Evolutionary conservation across 2,797 vertebrate species (phyloP).

Genomic region (Podarcis lilfordi): DNA sequence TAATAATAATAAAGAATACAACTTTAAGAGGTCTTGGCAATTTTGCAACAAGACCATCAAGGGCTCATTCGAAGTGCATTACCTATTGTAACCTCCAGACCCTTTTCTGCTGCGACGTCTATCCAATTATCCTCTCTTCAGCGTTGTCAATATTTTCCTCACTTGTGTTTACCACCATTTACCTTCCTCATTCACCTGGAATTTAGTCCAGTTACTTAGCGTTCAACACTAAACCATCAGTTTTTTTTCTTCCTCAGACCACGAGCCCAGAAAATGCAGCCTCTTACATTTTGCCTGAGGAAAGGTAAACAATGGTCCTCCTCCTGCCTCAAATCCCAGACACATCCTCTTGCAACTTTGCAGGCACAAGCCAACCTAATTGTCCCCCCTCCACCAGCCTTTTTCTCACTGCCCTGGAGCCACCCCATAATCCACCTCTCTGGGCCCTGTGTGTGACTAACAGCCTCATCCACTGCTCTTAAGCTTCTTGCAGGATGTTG

Average conservation of each 20-base stretch:
- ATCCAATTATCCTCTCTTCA: background rate
- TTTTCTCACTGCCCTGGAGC: background rate
- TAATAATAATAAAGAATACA: too few relatives aligned
- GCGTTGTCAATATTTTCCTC: background rate
- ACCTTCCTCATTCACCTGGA: background rate
- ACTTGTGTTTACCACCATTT: background rate
- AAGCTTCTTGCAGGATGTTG: background rate
- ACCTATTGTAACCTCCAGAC: background rate
- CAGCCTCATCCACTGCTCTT: too few relatives aligned
- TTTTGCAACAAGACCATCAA: background rate
- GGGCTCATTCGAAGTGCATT: background rate
- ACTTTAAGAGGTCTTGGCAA: background rate
- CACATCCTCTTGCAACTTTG: background rate
- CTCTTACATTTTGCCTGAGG: background rate
- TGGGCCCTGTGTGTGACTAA: background rate
- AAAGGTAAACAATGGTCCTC: background rate
- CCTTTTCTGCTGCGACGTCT: background rate
- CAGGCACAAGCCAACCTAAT: too few relatives aligned
- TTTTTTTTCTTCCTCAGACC: too few relatives aligned
- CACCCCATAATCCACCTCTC: too few relatives aligned
- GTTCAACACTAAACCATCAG: background rate
- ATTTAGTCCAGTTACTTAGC: background rate
- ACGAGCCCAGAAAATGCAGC: background rate
- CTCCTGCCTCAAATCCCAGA: background rate
- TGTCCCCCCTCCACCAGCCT: background rate